Conservation (phyloP, 2,888 invertebrate species). For the Allophyes oxyacanthae region DNA sequence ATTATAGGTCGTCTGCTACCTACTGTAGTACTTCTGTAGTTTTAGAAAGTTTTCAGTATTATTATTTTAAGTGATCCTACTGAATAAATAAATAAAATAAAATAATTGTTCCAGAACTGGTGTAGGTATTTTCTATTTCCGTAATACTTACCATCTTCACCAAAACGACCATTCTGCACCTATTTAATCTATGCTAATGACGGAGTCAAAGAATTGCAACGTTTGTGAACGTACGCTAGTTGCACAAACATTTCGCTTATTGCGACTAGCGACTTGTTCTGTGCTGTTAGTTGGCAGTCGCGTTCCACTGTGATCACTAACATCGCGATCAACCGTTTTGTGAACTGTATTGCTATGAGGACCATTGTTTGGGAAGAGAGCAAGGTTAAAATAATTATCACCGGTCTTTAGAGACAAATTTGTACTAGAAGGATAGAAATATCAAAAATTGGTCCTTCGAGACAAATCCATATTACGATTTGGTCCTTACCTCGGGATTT, state of each 20-base stretch:
- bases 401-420: too few species aligned
- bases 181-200: conserved; percentile 51
- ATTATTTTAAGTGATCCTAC: too few species aligned
- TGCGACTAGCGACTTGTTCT: too few species aligned
- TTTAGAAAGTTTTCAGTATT: too few species aligned
- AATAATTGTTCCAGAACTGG: too few species aligned
- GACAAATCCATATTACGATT: too few species aligned
- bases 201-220: conserved; percentile 58
- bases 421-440: too few species aligned
- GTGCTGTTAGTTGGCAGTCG: conserved; percentile 23
- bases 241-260: conserved; percentile 51
- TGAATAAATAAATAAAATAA: too few species aligned
- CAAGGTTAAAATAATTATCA: not conserved
- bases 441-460: too few species aligned
- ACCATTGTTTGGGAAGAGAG: not conserved
- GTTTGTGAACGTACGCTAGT: conserved; percentile 52
- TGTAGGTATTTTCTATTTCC: not conserved
- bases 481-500: too few species aligned
- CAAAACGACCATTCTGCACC: conserved; percentile 4
- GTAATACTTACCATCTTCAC: not conserved
- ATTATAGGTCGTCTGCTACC: too few species aligned
- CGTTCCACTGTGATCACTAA: conserved; percentile 18
- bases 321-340: conserved; percentile 26
- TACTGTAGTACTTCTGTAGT: too few species aligned
- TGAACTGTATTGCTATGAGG: not conserved